These are phyloP conservation scores for Platycercus adscitus DNA, from an alignment of 2,113 vertebrate genomes.

Conservation along the genomic window DNA sequence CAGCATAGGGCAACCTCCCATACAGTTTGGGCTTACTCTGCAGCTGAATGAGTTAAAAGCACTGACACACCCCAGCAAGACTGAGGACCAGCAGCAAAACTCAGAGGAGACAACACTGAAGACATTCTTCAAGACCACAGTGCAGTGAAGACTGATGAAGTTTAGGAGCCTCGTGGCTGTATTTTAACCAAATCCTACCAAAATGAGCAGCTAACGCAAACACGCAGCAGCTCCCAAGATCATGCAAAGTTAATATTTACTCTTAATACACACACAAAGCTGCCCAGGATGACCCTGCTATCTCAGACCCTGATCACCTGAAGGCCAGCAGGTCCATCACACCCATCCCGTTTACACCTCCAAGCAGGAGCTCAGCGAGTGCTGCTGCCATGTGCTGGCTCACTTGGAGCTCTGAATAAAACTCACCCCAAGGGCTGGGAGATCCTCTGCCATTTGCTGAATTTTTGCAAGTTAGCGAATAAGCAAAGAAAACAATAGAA, in stretches of 20 bases:
- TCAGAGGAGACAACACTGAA: background rate
- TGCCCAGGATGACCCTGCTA: background rate
- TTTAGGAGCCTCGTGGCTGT: background rate
- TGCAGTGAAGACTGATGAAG: background rate
- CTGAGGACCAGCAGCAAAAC: background rate
- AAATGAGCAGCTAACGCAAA: background rate
- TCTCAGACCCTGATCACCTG: background rate
- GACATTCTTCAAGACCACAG: background rate
- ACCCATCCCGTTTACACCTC: background rate
- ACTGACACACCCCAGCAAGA: accelerated
- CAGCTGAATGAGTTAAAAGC: background rate
- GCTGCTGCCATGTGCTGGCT: background rate
- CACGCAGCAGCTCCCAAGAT: background rate
- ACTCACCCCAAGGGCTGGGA: background rate
- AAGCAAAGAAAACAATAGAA: slow-evolving; percentile 47
- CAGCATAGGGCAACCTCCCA: background rate
- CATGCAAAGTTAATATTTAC: background rate
- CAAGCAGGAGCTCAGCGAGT: background rate
- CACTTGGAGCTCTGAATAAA: background rate
- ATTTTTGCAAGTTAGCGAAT: slow-evolving; percentile 47
- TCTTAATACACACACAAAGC: background rate
- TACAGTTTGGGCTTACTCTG: background rate
- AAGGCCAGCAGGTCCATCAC: background rate
- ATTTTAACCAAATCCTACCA: background rate
- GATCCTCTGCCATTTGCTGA: background rate